These are phyloP conservation scores for Gadus macrocephalus DNA, from an alignment of 2,113 vertebrate genomes.

Conservation along the genomic window DNA sequence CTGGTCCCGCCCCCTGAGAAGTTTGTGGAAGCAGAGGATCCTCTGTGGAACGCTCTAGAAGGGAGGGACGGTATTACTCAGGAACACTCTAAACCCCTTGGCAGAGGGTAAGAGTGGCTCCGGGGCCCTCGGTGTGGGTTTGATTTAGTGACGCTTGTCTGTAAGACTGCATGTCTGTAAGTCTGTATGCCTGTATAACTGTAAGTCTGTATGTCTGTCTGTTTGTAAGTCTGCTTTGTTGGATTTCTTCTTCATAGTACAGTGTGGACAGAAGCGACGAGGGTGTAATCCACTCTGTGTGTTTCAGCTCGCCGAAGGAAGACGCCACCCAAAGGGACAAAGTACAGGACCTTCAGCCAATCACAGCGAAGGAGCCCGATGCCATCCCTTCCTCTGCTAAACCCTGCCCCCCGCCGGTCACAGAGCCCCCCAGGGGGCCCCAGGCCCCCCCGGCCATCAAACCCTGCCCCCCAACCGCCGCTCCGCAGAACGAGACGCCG, in stretches of 20 bases:
- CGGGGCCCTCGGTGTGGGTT: constrained; percentile 14
- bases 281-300: neutral
- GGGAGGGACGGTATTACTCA: constrained; percentile 36
- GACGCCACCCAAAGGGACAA: constrained; percentile 24
- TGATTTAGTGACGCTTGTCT: neutral
- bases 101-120: constrained; percentile 64
- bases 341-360: constrained; percentile 12
- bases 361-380: constrained; percentile 15
- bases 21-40: constrained; percentile 48
- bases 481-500: constrained; percentile 19
- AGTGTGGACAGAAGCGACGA: neutral
- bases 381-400: constrained; percentile 13
- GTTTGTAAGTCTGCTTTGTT: neutral
- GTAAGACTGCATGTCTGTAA: constrained; percentile 16
- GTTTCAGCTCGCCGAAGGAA: constrained; percentile 38
- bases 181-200: constrained; percentile 14
- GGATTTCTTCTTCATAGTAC: neutral
- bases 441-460: constrained; percentile 19
- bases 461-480: constrained; percentile 9
- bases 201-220: constrained; percentile 6
- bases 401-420: constrained; percentile 22
- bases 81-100: constrained; percentile 32
- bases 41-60: constrained; percentile 64
- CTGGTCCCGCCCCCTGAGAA: constrained; percentile 35
- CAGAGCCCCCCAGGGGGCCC: constrained; percentile 45